phyloP scores from a whole-genome alignment of 2,888 invertebrate genomes.

The Ennomos erosarius region DNA sequence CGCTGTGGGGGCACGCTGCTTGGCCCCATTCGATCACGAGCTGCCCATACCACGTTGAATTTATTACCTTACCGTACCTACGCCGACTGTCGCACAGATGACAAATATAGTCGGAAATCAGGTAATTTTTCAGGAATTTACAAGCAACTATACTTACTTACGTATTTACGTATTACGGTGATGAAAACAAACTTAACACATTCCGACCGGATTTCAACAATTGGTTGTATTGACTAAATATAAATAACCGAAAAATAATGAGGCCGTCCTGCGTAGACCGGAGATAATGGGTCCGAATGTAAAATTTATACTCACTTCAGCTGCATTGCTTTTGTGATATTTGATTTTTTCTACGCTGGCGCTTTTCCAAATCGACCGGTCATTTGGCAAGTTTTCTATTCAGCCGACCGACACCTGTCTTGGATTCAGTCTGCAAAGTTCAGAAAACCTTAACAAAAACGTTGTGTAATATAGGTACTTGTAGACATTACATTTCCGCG shows the following conservation, averaged over 20 bases:
- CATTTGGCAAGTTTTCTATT: slow-evolving; percentile 73
- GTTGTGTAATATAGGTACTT: slow-evolving; percentile 7
- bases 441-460: slow-evolving; percentile 40
- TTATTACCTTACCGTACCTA: slow-evolving; percentile 72
- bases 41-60: slow-evolving; percentile 81
- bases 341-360: slow-evolving; percentile 59
- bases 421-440: slow-evolving; percentile 58
- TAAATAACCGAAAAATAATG: slow-evolving; percentile 31
- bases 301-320: slow-evolving; percentile 43
- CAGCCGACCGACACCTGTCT: slow-evolving; percentile 72
- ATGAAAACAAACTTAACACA: slow-evolving; percentile 23
- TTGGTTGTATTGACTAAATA: slow-evolving; percentile 32
- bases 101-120: slow-evolving; percentile 50
- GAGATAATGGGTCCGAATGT: slow-evolving; percentile 34
- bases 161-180: no score
- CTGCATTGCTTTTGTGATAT: slow-evolving; percentile 46
- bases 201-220: slow-evolving; percentile 22
- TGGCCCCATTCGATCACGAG: slow-evolving; percentile 78
- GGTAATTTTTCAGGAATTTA: slow-evolving; percentile 53
- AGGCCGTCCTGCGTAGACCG: slow-evolving; percentile 30
- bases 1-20: slow-evolving; percentile 78
- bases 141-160: slow-evolving; percentile 57
- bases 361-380: slow-evolving; percentile 66
- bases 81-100: slow-evolving; percentile 57
- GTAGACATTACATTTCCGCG: slow-evolving; percentile 35